Base-by-base conservation (phyloP, 2,797 vertebrate species). In the Acridotheres tristis region DNA sequence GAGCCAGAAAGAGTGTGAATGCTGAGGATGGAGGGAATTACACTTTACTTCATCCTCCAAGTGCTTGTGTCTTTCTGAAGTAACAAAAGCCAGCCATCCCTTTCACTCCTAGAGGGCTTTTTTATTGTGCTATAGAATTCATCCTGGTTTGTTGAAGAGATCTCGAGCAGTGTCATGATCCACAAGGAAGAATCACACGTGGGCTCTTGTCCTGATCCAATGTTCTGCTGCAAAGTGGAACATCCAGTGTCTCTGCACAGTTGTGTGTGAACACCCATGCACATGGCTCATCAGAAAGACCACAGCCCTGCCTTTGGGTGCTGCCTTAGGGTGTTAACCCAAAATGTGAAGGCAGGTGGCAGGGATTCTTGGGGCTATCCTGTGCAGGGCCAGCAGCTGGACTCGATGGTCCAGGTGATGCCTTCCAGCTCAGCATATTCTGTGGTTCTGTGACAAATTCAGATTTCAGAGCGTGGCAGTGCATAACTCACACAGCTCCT, bases 191-290 rank as follows among this genome's bases (percentile, higher is more conserved):
- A 48, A 20, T 5, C 3, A 1, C 40, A 2, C 0, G 13, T 12
- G 32, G 48, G 11, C 32, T 10, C 40, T 6, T 10, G 50, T 50
- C 62, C 10, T 0, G 16, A 15, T 9, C 7, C 57, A 34, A 1
- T 1, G 25, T 3, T 23, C 74, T 5, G 43, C 48, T 59, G 36
- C 0, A 2, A 14, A 25, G 5, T 0, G 36, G 8, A n/a, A 10
- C 1, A 10, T 2, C 4, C 4, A 14, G 16, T 2, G 12, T 5
- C 51, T 5, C 34, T 6, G 38, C 38, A 4, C 0, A 5, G 17
- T 15, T 14, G n/a, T 2, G 50, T 16, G 34, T 5, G 54, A 2
- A 1, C 9, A 25, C 8, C 1, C 0, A 0, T 1, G 13, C n/a
- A 40, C 2, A 1, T 8, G 12, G 38, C 51, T 29, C 82, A 5